These are phyloP conservation scores for Holothuria scabra DNA, from an alignment of 53 echinoderm and acorn worm genomes.

Conservation along the genomic window DNA sequence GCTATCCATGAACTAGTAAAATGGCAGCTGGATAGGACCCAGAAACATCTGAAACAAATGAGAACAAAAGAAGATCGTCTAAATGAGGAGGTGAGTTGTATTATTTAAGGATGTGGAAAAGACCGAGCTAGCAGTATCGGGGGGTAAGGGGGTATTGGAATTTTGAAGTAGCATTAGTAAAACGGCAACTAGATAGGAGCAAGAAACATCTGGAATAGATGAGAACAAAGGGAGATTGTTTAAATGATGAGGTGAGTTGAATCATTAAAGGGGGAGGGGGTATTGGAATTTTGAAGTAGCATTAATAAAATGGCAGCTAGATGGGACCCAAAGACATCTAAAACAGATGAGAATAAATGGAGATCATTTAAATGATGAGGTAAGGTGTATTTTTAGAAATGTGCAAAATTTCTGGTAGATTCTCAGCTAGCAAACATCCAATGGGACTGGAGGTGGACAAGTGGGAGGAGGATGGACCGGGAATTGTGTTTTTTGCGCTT, in stretches of 20 bases:
- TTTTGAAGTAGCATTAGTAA: too few relatives aligned
- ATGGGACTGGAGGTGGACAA: too few relatives aligned
- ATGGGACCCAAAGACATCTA: slow-evolving; percentile 70
- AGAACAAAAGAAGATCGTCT: slow-evolving; percentile 72
- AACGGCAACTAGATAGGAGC: slow-evolving; percentile 72
- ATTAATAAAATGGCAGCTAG: slow-evolving; percentile 80
- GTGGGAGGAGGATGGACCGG: too few relatives aligned
- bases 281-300: too few relatives aligned
- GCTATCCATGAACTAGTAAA: slow-evolving; percentile 87
- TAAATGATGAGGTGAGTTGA: slow-evolving; percentile 75
- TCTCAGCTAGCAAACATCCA: too few relatives aligned
- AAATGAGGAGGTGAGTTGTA: too few relatives aligned
- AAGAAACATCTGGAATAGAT: slow-evolving; percentile 69
- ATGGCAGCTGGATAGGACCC: slow-evolving; percentile 76
- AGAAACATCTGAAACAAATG: slow-evolving; percentile 65
- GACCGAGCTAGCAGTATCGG: too few relatives aligned
- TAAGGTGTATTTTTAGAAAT: slow-evolving; percentile 8
- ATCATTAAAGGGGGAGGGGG: too few relatives aligned
- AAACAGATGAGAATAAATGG: slow-evolving; percentile 68
- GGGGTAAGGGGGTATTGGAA: too few relatives aligned
- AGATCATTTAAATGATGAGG: slow-evolving; percentile 77
- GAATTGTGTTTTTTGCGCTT: too few relatives aligned
- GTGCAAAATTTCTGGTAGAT: too few relatives aligned
- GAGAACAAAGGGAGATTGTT: slow-evolving; percentile 66
- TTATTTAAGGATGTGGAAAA: too few relatives aligned